Evolutionary conservation across 1,140 invertebrate species (phyloP), one percentile per base, ranked within the genome.

Genomic region (Pogonognathellus flavescens): DNA sequence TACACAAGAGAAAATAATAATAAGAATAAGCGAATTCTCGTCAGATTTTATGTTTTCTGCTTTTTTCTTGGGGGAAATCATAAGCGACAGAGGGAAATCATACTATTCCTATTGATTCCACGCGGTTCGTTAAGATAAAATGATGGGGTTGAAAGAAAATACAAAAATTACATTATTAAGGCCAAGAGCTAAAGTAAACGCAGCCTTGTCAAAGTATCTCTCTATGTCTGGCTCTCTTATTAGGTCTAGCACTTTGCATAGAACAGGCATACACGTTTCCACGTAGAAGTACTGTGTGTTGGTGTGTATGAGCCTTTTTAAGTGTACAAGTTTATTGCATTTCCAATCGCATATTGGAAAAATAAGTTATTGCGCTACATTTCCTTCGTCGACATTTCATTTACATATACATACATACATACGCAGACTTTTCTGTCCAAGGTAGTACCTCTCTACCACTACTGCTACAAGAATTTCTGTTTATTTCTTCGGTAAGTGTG

Each of bases 351-450:
- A 76, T 76, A 76, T 76, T 76, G 70, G 70, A 81, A 81, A 81
- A 81, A 57, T 81, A 81, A 81, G 80, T 81, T 81, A 81, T 81
- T 81, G 80, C 80, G 80, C 80, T 81, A 81, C 80, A 81, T 81
- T 81, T 81, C 80, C 80, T 81, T 25, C 52, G 53, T 57, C 20
- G 80, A 81, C 80, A 81, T 53, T 81, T 81, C 80, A 81, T 81
- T 81, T 81, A 81, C 80, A 81, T 81, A 81, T 50, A 76, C 55
- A 41, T 41, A 41, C 31, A 41, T 41, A 41, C 6, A 41, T 41
- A 41, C 31, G 31, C 31, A 41, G 6, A 6, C 31, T 41, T 6
- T 41, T 41, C 31, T 41, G 31, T 41, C 31, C 31, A 41, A 41
- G 31, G 31, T 41, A 41, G 2, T 41, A 41, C 31, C 31, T 41